Conservation (phyloP, 1,140 invertebrate species). For the Solen grandis region DNA sequence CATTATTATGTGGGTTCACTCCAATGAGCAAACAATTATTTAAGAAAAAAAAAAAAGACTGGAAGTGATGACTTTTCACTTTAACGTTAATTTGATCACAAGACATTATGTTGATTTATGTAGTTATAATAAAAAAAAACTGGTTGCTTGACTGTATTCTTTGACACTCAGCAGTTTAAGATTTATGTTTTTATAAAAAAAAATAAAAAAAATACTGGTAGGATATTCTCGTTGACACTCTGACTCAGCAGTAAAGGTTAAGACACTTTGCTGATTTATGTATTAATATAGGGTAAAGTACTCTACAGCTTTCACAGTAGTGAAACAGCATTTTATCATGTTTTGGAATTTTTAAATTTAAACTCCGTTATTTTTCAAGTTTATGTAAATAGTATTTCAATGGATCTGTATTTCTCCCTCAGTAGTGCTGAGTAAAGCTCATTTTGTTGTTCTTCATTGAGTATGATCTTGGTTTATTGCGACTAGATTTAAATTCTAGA, state of each 20-base stretch:
- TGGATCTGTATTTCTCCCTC: neutral
- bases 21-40: neutral
- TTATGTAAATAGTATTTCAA: neutral
- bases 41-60: too few relatives aligned
- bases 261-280: neutral
- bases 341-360: neutral
- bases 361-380: neutral
- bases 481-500: neutral
- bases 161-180: neutral
- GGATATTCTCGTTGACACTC: neutral
- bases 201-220: neutral
- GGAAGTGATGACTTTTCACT: too few relatives aligned
- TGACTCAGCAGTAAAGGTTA: neutral
- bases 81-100: too few relatives aligned
- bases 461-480: neutral
- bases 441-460: neutral
- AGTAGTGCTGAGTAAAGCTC: neutral
- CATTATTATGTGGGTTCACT: neutral
- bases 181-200: neutral
- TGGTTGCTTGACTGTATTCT: neutral
- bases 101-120: too few relatives aligned
- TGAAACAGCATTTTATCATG: neutral
- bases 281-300: neutral
- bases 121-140: too few relatives aligned
- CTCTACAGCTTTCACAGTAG: neutral